These are phyloP conservation scores for Stratiomys singularior DNA, from an alignment of 2,888 invertebrate species.

Conservation along the genomic window DNA sequence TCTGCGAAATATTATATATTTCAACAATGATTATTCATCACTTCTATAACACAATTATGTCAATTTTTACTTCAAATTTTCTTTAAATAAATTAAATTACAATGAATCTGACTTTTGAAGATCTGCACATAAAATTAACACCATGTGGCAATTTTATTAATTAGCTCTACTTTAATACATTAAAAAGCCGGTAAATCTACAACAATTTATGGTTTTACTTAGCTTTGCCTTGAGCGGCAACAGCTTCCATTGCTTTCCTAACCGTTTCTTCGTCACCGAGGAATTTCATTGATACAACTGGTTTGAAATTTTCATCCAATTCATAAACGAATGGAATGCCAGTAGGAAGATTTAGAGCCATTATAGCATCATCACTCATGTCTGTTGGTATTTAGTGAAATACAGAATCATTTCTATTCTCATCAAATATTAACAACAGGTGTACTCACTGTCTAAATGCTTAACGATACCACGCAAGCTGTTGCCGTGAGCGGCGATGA, in stretches of 20 bases:
- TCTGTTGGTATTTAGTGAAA: slow-evolving; percentile 67
- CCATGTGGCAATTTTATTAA: neutral
- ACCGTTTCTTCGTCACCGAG: slow-evolving; percentile 85
- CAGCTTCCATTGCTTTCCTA: slow-evolving; percentile 82
- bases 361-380: slow-evolving; percentile 79
- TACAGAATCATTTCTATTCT: neutral
- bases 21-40: neutral
- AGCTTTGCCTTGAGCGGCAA: slow-evolving; percentile 80
- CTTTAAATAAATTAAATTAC: slow-evolving; percentile 26
- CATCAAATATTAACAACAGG: neutral
- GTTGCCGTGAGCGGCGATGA: slow-evolving; percentile 90
- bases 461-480: slow-evolving; percentile 89
- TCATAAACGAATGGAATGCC: slow-evolving; percentile 86
- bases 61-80: neutral
- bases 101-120: neutral
- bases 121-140: neutral
- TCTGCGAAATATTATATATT: neutral
- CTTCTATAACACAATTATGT: neutral
- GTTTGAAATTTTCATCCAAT: slow-evolving; percentile 79
- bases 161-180: neutral
- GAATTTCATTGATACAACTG: slow-evolving; percentile 80
- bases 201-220: slow-evolving; percentile 67
- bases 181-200: neutral
- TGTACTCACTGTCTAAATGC: slow-evolving; percentile 79
- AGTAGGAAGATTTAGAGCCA: slow-evolving; percentile 81